Conservation (phyloP, 2,888 invertebrate genomes). For the Orthonychiurus folsomi region DNA sequence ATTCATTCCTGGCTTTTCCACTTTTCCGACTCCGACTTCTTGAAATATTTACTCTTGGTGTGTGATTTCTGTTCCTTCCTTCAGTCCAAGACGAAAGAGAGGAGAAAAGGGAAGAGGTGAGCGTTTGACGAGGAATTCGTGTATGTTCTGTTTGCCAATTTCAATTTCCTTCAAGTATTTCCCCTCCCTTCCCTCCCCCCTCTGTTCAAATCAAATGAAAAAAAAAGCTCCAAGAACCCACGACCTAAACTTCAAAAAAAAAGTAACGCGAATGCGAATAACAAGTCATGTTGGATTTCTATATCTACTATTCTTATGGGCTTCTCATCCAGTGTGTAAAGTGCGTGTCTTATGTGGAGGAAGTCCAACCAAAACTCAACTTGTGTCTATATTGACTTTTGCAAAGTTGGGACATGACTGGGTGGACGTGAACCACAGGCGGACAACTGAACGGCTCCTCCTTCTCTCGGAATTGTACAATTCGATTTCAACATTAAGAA, state of each 20-base stretch:
- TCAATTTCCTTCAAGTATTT: conserved; percentile 15
- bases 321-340: too few species aligned
- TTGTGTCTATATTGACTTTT: not conserved
- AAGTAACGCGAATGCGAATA: not conserved
- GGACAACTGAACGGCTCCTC: too few species aligned
- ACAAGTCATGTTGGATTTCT: not conserved
- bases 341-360: too few species aligned
- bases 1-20: conserved; percentile 1
- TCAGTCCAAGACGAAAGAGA: too few species aligned
- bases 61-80: not conserved
- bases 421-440: too few species aligned
- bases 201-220: not conserved
- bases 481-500: too few species aligned
- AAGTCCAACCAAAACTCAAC: not conserved
- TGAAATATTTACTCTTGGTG: conserved; percentile 1
- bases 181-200: not conserved
- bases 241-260: not conserved
- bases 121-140: not conserved
- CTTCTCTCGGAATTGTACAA: too few species aligned
- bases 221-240: not conserved
- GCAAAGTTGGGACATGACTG: not conserved
- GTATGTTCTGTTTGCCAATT: conserved; percentile 16
- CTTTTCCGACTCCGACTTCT: not conserved
- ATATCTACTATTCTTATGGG: not conserved
- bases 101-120: conserved; percentile 1